Evolutionary conservation across 2,113 vertebrate species (phyloP).

Genomic region (Aegotheles bennettii): DNA sequence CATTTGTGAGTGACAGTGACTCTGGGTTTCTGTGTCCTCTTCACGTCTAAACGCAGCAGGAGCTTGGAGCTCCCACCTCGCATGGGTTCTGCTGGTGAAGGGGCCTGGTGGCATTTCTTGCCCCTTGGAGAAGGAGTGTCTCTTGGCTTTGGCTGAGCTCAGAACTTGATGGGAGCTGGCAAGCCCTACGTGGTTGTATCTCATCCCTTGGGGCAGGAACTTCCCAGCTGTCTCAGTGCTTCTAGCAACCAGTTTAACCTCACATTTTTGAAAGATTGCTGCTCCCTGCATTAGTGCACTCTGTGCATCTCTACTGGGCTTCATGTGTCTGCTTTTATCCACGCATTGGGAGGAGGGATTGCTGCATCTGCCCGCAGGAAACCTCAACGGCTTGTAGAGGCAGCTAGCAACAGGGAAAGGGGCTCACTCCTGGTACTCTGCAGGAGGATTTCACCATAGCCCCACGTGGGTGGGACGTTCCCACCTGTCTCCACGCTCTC

Average conservation of each 20-base stretch:
- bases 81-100: neutral
- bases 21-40: neutral
- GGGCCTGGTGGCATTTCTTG: neutral
- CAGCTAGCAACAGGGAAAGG: neutral
- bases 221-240: neutral
- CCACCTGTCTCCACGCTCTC: neutral
- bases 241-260: neutral
- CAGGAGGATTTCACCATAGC: neutral
- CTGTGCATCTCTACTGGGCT: rapidly evolving
- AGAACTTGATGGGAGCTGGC: neutral
- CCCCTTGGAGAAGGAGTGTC: neutral
- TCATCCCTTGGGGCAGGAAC: neutral
- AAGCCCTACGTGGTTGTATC: neutral
- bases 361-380: neutral
- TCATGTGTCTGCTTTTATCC: neutral
- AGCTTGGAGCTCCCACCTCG: neutral
- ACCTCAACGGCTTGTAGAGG: neutral
- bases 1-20: rapidly evolving
- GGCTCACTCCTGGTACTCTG: neutral
- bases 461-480: neutral
- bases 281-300: neutral
- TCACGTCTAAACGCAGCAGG: neutral
- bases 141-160: neutral
- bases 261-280: neutral
- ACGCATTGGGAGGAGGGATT: neutral